Conservation (phyloP, 2,113 vertebrate species). For the Paradoxurus hermaphroditus region DNA sequence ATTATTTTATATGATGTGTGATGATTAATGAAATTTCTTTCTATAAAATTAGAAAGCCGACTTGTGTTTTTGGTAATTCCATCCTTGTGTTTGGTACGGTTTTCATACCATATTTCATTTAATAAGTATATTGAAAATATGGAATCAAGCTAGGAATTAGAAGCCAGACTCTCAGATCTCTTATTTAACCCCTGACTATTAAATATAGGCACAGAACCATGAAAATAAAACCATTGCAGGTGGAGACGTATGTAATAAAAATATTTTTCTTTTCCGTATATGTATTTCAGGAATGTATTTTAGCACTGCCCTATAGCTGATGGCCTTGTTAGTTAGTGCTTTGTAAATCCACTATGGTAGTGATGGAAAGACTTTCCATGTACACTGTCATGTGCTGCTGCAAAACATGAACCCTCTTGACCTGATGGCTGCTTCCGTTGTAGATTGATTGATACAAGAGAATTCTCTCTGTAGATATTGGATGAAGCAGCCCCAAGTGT, state of each 20-base stretch:
- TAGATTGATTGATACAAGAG: neutral
- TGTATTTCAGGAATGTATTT: neutral
- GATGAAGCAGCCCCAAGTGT: neutral
- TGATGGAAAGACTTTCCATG: neutral
- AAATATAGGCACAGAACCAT: neutral
- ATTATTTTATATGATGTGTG: slow-evolving; percentile 61
- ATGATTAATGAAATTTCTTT: slow-evolving; percentile 62
- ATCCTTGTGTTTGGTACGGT: neutral
- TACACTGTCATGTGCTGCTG: neutral
- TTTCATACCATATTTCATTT: slow-evolving; percentile 30
- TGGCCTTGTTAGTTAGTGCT: neutral
- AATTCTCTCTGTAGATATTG: neutral
- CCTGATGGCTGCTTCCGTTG: neutral
- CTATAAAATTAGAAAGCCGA: slow-evolving; percentile 66
- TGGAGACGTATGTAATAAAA: neutral
- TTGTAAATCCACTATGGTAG: neutral
- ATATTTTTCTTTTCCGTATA: neutral
- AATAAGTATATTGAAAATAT: slow-evolving; percentile 24
- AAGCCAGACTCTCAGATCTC: neutral
- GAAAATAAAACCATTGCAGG: neutral
- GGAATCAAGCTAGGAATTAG: slow-evolving; percentile 26
- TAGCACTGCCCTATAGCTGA: neutral
- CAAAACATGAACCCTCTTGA: neutral
- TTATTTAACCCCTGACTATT: slow-evolving; percentile 13
- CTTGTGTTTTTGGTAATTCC: slow-evolving; percentile 40